Evolutionary conservation across 1,140 invertebrate species (phyloP).

Genomic region (Acromyrmex echinatior): DNA sequence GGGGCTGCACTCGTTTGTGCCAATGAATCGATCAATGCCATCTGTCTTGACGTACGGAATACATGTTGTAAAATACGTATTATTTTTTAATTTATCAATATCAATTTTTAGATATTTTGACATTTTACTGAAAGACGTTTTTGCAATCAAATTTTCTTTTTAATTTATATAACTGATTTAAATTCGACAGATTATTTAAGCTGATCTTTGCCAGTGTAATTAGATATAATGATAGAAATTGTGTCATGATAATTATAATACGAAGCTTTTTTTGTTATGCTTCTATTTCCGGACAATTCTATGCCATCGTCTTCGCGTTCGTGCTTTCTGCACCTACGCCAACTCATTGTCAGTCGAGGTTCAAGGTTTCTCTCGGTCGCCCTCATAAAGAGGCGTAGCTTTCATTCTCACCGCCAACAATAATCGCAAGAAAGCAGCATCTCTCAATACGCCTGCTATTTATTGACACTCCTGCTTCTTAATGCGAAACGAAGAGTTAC

Average conservation of each 20-base stretch:
- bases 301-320: constrained; percentile 40
- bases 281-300: constrained; percentile 3
- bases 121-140: not conserved
- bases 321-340: constrained; percentile 5
- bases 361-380: constrained; percentile 23
- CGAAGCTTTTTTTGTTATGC: not conserved
- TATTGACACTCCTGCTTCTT: constrained; percentile 46
- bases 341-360: not conserved
- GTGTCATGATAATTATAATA: not conserved
- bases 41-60: not conserved
- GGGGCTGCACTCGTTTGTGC: not conserved
- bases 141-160: not conserved
- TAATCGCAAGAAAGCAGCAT: constrained; percentile 35
- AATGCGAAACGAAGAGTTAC: not conserved
- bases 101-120: not conserved
- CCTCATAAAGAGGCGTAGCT: constrained; percentile 33
- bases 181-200: not conserved
- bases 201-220: not conserved
- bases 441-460: not conserved
- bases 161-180: not conserved
- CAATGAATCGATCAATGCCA: constrained; percentile 22
- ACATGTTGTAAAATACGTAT: not conserved
- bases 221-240: not conserved
- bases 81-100: not conserved
- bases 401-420: constrained; percentile 47